A percentile compares a stretch with the other conserved stretches of the same genome.
Conservation (phyloP, 2,888 invertebrate species). For the Habrosyne pyritoides region DNA sequence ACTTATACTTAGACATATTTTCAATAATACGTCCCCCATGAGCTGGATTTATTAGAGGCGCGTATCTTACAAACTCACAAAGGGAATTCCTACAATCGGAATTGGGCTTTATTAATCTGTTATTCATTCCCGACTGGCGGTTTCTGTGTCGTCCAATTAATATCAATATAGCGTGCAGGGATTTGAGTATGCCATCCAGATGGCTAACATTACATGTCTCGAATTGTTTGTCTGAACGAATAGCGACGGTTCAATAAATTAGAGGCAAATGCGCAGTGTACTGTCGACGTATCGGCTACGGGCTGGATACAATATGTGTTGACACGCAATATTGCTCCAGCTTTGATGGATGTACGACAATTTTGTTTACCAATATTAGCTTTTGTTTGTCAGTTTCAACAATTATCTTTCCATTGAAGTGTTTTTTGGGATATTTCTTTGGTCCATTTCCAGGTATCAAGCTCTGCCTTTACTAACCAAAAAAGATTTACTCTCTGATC, state of each 20-base stretch:
- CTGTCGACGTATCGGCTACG: conserved; percentile 12
- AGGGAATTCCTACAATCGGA: conserved; percentile 62
- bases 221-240: conserved; percentile 18
- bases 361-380: conserved; percentile 28
- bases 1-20: too few relatives aligned
- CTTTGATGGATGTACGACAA: conserved; percentile 29
- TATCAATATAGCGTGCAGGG: conserved; percentile 63
- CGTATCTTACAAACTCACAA: conserved; percentile 57
- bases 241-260: conserved; percentile 36
- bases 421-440: background rate
- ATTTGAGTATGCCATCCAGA: conserved; percentile 47
- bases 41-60: conserved; percentile 56
- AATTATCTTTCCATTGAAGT: conserved; percentile 25
- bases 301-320: conserved; percentile 13
- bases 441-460: background rate
- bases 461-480: background rate
- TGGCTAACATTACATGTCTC: conserved; percentile 29
- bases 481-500: too few relatives aligned
- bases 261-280: conserved; percentile 27
- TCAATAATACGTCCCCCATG: conserved; percentile 25
- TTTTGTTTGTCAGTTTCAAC: conserved; percentile 33
- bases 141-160: conserved; percentile 66
- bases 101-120: conserved; percentile 64
- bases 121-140: conserved; percentile 54
- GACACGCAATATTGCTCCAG: conserved; percentile 25